A percentile compares a stretch with the other conserved stretches of the same genome.
Conservation (phyloP, 1,140 invertebrate species). For the Venustaconcha ellipsiformis region DNA sequence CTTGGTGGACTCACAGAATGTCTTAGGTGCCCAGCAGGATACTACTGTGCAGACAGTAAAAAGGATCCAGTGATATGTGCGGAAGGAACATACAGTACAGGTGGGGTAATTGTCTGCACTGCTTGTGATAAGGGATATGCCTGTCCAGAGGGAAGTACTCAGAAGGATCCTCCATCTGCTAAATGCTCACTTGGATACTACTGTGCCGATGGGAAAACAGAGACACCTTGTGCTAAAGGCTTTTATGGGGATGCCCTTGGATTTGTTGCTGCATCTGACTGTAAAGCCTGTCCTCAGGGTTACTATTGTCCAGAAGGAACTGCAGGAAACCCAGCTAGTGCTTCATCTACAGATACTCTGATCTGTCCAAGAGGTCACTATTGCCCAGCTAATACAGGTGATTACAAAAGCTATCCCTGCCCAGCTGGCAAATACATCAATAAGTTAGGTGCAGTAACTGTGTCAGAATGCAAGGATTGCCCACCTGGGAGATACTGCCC, state of each 20-base stretch:
- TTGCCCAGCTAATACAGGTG: slow-evolving; percentile 51
- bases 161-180: slow-evolving; percentile 41
- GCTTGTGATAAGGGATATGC: slow-evolving; percentile 57
- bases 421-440: slow-evolving; percentile 54
- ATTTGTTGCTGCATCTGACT: slow-evolving; percentile 36
- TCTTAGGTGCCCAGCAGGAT: slow-evolving; percentile 58
- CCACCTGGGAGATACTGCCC: slow-evolving; percentile 57
- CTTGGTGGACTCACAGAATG: slow-evolving; percentile 53
- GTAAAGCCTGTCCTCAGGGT: slow-evolving; percentile 53
- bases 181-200: slow-evolving; percentile 60
- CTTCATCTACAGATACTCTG: slow-evolving; percentile 30
- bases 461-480: slow-evolving; percentile 51
- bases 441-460: slow-evolving; percentile 39
- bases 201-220: slow-evolving; percentile 53
- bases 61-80: slow-evolving; percentile 52
- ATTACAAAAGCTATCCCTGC: slow-evolving; percentile 55
- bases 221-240: slow-evolving; percentile 51
- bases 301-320: slow-evolving; percentile 62
- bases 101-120: slow-evolving; percentile 34
- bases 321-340: slow-evolving; percentile 37
- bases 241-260: slow-evolving; percentile 57
- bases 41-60: slow-evolving; percentile 39
- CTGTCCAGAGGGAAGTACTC: slow-evolving; percentile 59
- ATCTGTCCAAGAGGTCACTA: slow-evolving; percentile 57
- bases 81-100: slow-evolving; percentile 53